A percentile compares a stretch with the other conserved stretches of the same genome.
These are phyloP conservation scores for Agelaius tricolor DNA, from an alignment of 2,113 vertebrate species.

Conservation along the genomic window DNA sequence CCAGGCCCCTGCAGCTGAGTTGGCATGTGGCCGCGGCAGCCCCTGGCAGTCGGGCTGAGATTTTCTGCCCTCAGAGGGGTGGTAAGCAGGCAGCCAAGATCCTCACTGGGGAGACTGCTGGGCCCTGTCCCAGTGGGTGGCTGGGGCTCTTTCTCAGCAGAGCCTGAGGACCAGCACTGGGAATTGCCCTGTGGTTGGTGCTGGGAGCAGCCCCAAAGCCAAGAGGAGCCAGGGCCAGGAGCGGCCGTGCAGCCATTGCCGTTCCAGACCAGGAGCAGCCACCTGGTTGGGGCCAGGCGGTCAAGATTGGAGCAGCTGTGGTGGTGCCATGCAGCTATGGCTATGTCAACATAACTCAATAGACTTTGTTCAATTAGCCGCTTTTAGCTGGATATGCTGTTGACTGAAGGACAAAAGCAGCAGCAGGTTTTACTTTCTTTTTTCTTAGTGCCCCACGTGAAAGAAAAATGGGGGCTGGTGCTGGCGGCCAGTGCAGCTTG, in stretches of 20 bases:
- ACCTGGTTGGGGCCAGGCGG: accelerated
- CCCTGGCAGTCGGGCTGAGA: background rate
- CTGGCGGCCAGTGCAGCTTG: background rate
- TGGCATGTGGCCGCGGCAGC: accelerated
- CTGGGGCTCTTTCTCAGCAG: background rate
- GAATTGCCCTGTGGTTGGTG: accelerated
- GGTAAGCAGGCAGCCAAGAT: background rate
- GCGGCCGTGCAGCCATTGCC: accelerated
- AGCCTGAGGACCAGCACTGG: background rate
- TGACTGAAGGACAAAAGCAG: background rate
- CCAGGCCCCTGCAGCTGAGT: background rate
- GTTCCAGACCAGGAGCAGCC: too few species aligned
- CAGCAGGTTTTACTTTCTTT: background rate
- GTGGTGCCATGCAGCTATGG: background rate
- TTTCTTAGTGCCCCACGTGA: too few species aligned
- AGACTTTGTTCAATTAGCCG: background rate
- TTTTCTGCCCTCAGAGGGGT: background rate
- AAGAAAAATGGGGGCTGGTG: background rate
- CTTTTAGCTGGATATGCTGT: background rate
- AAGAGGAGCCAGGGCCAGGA: background rate
- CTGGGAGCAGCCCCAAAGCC: background rate
- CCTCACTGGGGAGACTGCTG: background rate
- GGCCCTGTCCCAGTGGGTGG: background rate
- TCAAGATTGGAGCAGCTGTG: background rate
- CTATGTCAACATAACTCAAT: background rate